phyloP scores from a whole-genome alignment of 2,888 invertebrate genomes.

The Ectemnius lituratus region DNA sequence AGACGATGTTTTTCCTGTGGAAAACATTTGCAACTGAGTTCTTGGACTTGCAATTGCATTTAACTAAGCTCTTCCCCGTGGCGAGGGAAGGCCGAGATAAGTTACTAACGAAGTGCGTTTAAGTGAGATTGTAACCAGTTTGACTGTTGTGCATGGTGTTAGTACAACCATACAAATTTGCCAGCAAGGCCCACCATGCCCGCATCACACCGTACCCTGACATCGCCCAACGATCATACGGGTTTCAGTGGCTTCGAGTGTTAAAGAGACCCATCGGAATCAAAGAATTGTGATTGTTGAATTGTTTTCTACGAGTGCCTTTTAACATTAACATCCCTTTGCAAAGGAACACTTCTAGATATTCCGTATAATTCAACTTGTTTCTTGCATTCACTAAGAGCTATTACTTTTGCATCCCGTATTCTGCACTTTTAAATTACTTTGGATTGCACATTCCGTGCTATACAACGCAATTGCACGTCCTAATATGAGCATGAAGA shows the following conservation, averaged over 20 bases:
- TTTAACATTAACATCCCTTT: conserved; percentile 71
- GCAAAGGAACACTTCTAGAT: conserved; percentile 60
- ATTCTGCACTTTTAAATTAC: conserved; percentile 36
- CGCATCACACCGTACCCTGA: conserved; percentile 63
- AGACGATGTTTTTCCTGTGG: conserved; percentile 70
- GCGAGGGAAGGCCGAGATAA: conserved; percentile 68
- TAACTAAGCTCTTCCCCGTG: conserved; percentile 69
- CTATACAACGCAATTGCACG: conserved; percentile 14
- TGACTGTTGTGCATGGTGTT: conserved; percentile 76
- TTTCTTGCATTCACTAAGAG: conserved; percentile 21
- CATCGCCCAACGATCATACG: conserved; percentile 61
- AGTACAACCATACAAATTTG: conserved; percentile 65
- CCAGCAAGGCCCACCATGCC: conserved; percentile 65
- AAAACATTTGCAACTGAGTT: conserved; percentile 68
- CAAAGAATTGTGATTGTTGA: conserved; percentile 65
- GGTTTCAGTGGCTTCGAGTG: conserved; percentile 65
- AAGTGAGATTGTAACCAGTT: conserved; percentile 75
- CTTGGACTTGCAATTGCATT: conserved; percentile 77
- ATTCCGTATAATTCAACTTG: conserved; percentile 52
- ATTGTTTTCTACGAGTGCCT: conserved; percentile 77
- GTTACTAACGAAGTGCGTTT: conserved; percentile 75
- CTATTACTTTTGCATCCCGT: conserved; percentile 1
- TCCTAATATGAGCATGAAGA: conserved; percentile 21
- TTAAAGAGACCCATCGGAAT: conserved; percentile 61
- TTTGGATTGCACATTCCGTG: conserved; percentile 3